phyloP scores from a whole-genome alignment of 2,797 vertebrate species.

The Pseudopleuronectes americanus region DNA sequence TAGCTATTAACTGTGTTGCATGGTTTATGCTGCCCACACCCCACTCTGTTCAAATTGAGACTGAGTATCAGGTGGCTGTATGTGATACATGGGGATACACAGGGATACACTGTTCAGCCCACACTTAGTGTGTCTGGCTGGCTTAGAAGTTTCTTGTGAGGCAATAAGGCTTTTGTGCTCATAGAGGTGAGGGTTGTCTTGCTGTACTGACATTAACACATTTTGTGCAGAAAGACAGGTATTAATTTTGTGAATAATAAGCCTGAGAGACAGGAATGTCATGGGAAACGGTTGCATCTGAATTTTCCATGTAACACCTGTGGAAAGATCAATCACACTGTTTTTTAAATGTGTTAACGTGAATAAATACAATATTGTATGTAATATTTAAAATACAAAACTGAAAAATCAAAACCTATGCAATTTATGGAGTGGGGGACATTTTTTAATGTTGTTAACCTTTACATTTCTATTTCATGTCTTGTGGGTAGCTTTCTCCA shows the following conservation, averaged over 20 bases:
- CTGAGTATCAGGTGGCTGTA: constrained; percentile 55
- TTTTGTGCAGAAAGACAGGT: constrained; percentile 29
- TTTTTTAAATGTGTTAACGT: background rate
- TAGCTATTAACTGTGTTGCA: constrained; percentile 1
- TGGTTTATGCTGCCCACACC: constrained; percentile 11
- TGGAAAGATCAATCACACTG: background rate
- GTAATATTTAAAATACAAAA: background rate
- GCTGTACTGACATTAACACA: constrained; percentile 34
- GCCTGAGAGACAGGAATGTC: constrained; percentile 11
- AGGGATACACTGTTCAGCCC: constrained; percentile 64
- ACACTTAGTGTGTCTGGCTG: constrained; percentile 49
- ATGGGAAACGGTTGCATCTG: background rate
- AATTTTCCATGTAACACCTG: constrained; percentile 5
- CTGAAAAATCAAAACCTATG: background rate
- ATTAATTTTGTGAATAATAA: constrained; percentile 29
- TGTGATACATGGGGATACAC: constrained; percentile 22
- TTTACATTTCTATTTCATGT: background rate
- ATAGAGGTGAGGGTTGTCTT: constrained; percentile 26
- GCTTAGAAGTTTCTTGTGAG: constrained; percentile 32
- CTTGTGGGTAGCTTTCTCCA: background rate
- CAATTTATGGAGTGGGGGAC: background rate
- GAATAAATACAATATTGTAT: background rate
- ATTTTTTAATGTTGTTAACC: background rate
- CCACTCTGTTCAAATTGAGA: constrained; percentile 32
- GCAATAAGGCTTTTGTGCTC: constrained; percentile 32